phyloP scores from a whole-genome alignment of 2,888 invertebrate species.

The Pandemis heparana region DNA sequence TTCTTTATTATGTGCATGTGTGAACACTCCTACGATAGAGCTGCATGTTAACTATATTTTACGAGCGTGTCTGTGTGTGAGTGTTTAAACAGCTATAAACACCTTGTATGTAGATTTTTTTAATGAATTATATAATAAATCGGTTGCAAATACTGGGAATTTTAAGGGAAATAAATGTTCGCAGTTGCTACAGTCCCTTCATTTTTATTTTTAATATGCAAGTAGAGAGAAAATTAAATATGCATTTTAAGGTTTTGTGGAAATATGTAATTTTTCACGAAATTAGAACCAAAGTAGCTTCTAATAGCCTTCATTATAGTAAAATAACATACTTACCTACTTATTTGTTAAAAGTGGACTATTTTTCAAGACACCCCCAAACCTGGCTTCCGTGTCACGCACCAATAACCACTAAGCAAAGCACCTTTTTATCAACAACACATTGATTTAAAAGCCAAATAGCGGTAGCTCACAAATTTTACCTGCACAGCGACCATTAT shows the following conservation, averaged over 20 bases:
- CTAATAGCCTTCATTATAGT: too few relatives aligned
- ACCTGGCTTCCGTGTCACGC: slow-evolving; percentile 53
- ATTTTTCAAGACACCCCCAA: slow-evolving; percentile 16
- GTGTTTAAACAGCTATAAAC: too few relatives aligned
- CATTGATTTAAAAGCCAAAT: slow-evolving; percentile 68
- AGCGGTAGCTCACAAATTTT: slow-evolving; percentile 57
- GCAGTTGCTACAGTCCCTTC: too few relatives aligned
- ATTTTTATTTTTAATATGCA: too few relatives aligned
- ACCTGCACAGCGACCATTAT: slow-evolving; percentile 48
- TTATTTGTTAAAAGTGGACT: neutral
- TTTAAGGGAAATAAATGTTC: too few relatives aligned
- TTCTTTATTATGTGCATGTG: slow-evolving; percentile 36
- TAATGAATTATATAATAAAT: too few relatives aligned
- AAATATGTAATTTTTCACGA: too few relatives aligned
- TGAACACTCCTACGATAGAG: neutral
- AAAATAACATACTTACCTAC: neutral
- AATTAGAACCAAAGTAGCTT: too few relatives aligned
- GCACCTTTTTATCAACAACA: slow-evolving; percentile 63
- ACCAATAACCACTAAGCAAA: slow-evolving; percentile 52
- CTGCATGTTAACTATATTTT: neutral
- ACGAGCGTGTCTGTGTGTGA: neutral
- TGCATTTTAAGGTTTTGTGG: too few relatives aligned
- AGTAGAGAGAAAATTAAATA: too few relatives aligned
- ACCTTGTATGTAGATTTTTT: too few relatives aligned
- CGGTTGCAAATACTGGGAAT: too few relatives aligned